Percentiles rank a stretch among this genome's conserved stretches.
Evolutionary conservation across 2,888 invertebrate genomes (phyloP).

Genomic region (Dasypolia templi): DNA sequence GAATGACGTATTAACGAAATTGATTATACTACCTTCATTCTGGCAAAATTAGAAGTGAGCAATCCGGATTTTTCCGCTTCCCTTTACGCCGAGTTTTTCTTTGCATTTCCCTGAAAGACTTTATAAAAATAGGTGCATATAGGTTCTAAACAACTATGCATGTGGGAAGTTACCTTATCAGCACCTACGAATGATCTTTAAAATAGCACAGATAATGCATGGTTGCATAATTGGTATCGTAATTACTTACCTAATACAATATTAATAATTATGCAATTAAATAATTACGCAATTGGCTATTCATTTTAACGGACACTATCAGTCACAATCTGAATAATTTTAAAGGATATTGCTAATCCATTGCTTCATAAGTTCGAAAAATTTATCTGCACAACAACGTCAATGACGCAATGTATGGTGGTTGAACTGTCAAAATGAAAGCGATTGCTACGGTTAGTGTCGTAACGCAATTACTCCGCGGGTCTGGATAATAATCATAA

Average conservation of each 20-base stretch:
- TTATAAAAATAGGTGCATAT: not conserved
- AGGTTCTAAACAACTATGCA: not conserved
- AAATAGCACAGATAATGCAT: conserved; percentile 22
- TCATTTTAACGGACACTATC: no score
- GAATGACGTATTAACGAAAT: not conserved
- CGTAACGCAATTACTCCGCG: no score
- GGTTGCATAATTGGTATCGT: not conserved
- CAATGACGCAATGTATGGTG: no score
- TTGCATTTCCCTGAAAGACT: conserved; percentile 7
- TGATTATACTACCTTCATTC: conserved; percentile 27
- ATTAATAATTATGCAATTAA: no score
- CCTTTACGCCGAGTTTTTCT: not conserved
- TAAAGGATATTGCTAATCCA: no score
- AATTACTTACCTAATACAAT: no score
- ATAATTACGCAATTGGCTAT: no score
- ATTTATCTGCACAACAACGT: no score
- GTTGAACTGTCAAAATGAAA: no score
- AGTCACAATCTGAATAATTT: no score
- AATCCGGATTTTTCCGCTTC: conserved; percentile 4
- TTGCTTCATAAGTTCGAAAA: no score
- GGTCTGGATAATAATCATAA: not conserved
- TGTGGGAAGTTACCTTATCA: conserved; percentile 31
- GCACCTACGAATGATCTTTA: conserved; percentile 30
- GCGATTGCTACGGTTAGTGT: no score
- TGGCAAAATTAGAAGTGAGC: conserved; percentile 9